These are phyloP conservation scores for Drosophila sucinea DNA, from an alignment of 1,140 invertebrate genomes.

Conservation along the genomic window DNA sequence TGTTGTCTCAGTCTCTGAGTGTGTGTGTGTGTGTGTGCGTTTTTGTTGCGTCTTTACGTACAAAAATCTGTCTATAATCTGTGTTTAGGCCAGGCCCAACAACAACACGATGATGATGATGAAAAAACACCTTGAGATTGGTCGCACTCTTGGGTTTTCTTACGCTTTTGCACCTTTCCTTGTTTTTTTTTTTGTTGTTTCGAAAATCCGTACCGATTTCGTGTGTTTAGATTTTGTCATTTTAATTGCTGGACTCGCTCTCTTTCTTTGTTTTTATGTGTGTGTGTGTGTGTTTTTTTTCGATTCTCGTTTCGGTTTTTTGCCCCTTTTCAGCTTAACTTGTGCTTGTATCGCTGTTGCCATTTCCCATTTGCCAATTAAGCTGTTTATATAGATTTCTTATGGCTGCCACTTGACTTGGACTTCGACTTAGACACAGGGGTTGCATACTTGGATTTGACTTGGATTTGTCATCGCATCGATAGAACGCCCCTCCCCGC, in stretches of 20 bases:
- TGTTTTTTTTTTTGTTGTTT: constrained; percentile 3
- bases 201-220: constrained; percentile 68
- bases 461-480: constrained; percentile 77
- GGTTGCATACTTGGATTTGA: constrained; percentile 64
- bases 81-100: constrained; percentile 61
- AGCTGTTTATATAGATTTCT: constrained; percentile 78
- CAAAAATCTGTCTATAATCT: constrained; percentile 79
- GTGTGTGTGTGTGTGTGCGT: constrained; percentile 19
- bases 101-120: constrained; percentile 44
- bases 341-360: constrained; percentile 57
- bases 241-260: constrained; percentile 63
- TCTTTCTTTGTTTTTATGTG: constrained; percentile 30
- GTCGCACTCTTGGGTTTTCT: constrained; percentile 56
- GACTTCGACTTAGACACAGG: constrained; percentile 30
- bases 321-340: constrained; percentile 62
- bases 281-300: constrained; percentile 21
- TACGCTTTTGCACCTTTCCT: constrained; percentile 65
- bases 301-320: constrained; percentile 42
- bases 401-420: constrained; percentile 54
- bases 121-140: constrained; percentile 66
- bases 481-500: constrained; percentile 31
- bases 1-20: constrained; percentile 21
- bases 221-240: constrained; percentile 79
- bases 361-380: constrained; percentile 63
- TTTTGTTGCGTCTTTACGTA: constrained; percentile 46